These are phyloP conservation scores for Ptyas mucosa DNA, from an alignment of 2,113 vertebrate species.

Conservation along the genomic window DNA sequence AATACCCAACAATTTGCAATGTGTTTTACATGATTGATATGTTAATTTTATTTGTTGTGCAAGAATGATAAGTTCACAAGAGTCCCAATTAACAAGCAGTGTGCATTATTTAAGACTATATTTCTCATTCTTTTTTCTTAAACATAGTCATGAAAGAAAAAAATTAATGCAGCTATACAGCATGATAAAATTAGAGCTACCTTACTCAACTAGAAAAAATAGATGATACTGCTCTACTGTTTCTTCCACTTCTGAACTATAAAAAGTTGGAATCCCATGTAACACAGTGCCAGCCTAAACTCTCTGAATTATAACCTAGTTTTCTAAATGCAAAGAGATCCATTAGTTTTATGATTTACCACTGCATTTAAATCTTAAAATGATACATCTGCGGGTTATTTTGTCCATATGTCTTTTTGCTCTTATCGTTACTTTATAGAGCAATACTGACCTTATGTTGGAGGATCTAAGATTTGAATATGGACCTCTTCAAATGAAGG, in stretches of 20 bases:
- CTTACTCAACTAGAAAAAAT: neutral
- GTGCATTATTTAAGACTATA: conserved; percentile 5
- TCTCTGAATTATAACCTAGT: neutral
- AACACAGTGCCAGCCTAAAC: neutral
- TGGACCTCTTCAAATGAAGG: neutral
- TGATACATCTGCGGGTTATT: neutral
- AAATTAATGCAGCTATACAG: neutral
- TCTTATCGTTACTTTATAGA: neutral
- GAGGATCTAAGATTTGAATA: neutral
- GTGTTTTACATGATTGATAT: neutral
- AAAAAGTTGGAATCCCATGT: neutral
- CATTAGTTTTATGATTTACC: neutral
- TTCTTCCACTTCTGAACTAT: neutral
- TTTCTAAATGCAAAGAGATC: neutral
- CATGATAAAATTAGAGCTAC: conserved; percentile 27
- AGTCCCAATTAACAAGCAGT: neutral
- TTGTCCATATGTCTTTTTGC: neutral
- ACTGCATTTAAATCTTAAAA: neutral
- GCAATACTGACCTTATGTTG: neutral
- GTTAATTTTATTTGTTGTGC: neutral
- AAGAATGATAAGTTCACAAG: neutral
- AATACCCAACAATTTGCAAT: neutral
- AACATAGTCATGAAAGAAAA: neutral
- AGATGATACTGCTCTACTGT: neutral
- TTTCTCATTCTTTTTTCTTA: neutral